Conservation (phyloP, 2,797 vertebrate genomes). For the Pteronotus mesoamericanus region DNA sequence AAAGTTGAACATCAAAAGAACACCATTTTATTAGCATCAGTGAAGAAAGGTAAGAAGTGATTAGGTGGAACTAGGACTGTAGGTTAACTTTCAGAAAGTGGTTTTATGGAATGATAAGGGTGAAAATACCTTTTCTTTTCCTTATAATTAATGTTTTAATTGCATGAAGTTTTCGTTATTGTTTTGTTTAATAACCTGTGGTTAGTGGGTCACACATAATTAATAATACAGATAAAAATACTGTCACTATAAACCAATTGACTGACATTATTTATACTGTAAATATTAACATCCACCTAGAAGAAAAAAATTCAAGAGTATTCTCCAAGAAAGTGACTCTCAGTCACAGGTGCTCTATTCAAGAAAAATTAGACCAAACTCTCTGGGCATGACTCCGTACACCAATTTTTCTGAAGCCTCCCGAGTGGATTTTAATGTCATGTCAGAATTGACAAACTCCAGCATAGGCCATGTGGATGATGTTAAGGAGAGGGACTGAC, state of each 20-base stretch:
- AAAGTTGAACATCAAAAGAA: conserved; percentile 18
- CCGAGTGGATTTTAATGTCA: not conserved
- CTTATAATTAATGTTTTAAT: not conserved
- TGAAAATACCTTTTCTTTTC: not conserved
- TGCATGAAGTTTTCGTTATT: not conserved
- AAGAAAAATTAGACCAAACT: not conserved
- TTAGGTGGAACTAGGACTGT: not conserved
- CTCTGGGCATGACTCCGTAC: no score
- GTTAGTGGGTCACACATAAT: not conserved
- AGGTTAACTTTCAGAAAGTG: not conserved
- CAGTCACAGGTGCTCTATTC: not conserved
- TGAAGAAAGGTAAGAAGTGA: not conserved
- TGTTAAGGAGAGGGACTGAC: not conserved
- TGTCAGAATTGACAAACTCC: not conserved
- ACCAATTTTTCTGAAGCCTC: not conserved
- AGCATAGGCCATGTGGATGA: not conserved
- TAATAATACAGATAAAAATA: not conserved
- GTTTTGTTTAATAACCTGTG: not conserved
- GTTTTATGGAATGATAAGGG: not conserved
- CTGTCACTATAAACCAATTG: not conserved
- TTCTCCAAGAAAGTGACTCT: not conserved
- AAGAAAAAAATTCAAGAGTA: not conserved
- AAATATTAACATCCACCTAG: not conserved
- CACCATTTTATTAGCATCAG: conserved; percentile 3
- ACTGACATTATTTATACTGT: not conserved